Percentiles rank a stretch among this genome's conserved stretches.
phyloP scores from a whole-genome alignment of 2,888 invertebrate genomes.

The Stenodera caucasica region DNA sequence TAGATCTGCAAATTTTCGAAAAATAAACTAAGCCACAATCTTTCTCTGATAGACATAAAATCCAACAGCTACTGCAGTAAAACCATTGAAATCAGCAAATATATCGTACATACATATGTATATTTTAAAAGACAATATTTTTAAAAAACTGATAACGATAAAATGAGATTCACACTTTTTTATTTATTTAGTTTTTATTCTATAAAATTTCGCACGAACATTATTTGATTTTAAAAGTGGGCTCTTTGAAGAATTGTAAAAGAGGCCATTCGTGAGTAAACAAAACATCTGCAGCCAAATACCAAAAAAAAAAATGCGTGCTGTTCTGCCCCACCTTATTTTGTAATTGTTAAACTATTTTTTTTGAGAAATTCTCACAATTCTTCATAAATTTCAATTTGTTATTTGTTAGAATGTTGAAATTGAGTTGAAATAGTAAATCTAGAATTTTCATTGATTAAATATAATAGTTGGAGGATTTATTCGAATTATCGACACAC shows the following conservation, averaged over 20 bases:
- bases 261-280: conserved; percentile 3
- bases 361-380: neutral
- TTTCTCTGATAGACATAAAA: no score
- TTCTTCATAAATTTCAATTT: neutral
- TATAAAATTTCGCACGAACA: neutral
- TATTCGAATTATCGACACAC: conserved; percentile 11
- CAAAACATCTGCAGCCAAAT: neutral
- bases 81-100: no score
- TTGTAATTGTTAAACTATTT: neutral
- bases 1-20: neutral
- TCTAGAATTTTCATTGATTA: neutral
- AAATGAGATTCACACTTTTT: no score
- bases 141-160: no score
- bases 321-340: neutral
- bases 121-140: no score
- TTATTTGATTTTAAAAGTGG: neutral
- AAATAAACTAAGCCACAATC: no score
- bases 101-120: no score
- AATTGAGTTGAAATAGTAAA: neutral
- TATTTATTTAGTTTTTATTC: no score
- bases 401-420: neutral
- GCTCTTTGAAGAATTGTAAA: neutral
- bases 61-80: no score
- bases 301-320: neutral
- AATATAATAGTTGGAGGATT: neutral